Evolutionary conservation across 30 jellyfish, hydroid and myxozoan genomes (phyloP).

Genomic region (Cassiopea xamachana): DNA sequence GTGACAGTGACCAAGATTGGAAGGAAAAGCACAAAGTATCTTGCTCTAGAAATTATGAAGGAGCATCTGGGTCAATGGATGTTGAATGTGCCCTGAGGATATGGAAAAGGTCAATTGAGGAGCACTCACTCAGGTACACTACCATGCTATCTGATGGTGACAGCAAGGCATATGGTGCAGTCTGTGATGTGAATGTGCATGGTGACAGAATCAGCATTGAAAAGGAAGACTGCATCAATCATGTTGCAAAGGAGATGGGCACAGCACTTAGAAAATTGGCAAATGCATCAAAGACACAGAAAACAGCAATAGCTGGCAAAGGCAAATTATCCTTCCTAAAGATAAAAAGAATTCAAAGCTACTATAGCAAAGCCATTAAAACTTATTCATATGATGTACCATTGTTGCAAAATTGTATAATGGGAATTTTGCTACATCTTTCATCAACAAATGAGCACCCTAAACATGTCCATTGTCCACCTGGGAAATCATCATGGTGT

Average conservation of each 20-base stretch:
- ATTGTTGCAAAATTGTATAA: conserved; percentile 13
- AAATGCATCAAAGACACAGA: conserved; percentile 32
- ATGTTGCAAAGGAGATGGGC: conserved; percentile 14
- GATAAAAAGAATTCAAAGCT: background rate
- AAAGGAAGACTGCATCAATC: background rate
- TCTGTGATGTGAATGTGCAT: background rate
- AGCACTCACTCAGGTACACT: conserved; percentile 9
- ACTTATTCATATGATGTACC: background rate
- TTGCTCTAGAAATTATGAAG: no score
- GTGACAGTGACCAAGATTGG: background rate
- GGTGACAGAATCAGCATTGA: background rate
- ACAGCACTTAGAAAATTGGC: conserved; percentile 27
- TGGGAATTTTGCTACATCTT: background rate
- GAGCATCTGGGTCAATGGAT: no score
- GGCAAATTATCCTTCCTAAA: background rate
- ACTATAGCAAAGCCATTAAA: conserved; percentile 36
- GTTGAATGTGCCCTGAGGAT: no score
- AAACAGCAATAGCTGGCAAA: conserved; percentile 31
- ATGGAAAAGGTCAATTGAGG: background rate
- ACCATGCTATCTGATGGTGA: background rate
- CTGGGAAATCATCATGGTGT: no score
- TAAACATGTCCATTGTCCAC: conserved; percentile 2
- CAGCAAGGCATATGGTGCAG: conserved; percentile 6
- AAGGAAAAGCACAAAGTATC: background rate
- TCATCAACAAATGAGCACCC: conserved; percentile 44